Percentiles rank a stretch among this genome's conserved stretches.
Conservation (phyloP, 2,797 vertebrate genomes). For the Phaenicophaeus curvirostris region DNA sequence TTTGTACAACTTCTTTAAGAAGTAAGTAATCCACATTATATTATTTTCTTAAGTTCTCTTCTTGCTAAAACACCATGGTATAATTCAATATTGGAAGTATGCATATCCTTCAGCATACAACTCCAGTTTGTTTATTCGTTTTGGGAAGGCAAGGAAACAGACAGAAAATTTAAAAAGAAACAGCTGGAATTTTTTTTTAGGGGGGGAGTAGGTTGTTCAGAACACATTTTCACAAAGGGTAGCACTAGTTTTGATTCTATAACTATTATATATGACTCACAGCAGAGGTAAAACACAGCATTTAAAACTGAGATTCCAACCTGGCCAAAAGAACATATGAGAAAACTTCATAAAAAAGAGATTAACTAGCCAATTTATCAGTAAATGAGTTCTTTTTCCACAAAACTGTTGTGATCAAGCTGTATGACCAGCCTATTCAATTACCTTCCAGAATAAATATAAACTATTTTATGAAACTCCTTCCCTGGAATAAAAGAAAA, state of each 20-base stretch:
- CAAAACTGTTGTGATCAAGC: not conserved
- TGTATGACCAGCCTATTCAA: not conserved
- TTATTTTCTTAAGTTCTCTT: not conserved
- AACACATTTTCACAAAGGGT: not conserved
- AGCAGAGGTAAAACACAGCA: not conserved
- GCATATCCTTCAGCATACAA: accelerated
- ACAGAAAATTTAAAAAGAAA: not conserved
- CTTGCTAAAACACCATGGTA: not conserved
- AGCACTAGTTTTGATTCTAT: not conserved
- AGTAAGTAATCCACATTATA: not conserved
- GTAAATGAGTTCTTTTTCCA: not conserved
- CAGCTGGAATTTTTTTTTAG: not conserved
- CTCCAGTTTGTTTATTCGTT: not conserved
- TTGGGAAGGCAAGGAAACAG: not conserved
- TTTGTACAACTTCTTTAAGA: not conserved
- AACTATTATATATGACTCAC: not conserved
- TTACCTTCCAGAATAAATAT: not conserved
- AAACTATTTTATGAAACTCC: not conserved
- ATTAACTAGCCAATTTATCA: not conserved
- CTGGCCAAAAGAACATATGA: not conserved
- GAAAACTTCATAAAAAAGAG: not conserved
- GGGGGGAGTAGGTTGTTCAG: not conserved
- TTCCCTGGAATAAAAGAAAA: not conserved
- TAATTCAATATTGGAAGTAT: not conserved
- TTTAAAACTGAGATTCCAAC: not conserved